These are phyloP conservation scores for Enteromius thamalakanensis DNA, from an alignment of 2,797 vertebrate species.

Conservation along the genomic window DNA sequence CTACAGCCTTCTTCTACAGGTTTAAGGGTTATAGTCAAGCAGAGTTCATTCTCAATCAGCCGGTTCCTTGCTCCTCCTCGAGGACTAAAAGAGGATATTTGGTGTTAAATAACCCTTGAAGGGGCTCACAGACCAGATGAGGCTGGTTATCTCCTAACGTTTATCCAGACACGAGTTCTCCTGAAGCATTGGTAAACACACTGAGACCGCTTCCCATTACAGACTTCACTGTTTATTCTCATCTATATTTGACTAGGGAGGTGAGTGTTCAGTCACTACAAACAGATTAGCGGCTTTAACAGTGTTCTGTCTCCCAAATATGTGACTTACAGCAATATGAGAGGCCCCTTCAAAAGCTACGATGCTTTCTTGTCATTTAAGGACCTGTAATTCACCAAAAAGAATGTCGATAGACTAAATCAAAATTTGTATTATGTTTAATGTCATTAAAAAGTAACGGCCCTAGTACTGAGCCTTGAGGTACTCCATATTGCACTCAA, in stretches of 20 bases:
- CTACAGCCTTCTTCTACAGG: neutral
- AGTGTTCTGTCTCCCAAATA: neutral
- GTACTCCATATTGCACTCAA: too few relatives aligned
- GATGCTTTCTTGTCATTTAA: neutral
- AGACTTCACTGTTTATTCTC: constrained; percentile 50
- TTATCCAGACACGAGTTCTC: constrained; percentile 52
- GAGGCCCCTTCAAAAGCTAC: neutral
- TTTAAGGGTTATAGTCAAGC: constrained; percentile 5
- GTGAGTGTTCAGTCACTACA: constrained; percentile 31
- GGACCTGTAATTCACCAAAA: neutral
- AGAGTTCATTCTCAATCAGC: neutral
- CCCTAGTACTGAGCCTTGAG: too few relatives aligned
- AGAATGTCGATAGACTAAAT: neutral
- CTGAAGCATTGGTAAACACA: constrained; percentile 21
- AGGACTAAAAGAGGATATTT: constrained; percentile 16
- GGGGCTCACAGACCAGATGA: constrained; percentile 12
- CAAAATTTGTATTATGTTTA: constrained; percentile 3
- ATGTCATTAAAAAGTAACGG: too few relatives aligned
- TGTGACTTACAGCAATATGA: neutral
- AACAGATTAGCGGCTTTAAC: constrained; percentile 12
- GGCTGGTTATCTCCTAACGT: constrained; percentile 48
- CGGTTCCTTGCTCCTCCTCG: neutral
- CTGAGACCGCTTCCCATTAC: constrained; percentile 33
- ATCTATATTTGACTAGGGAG: constrained; percentile 52
- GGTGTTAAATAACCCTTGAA: constrained; percentile 43